Percentiles rank a stretch among this genome's conserved stretches.
Conservation (phyloP, 2,797 vertebrate genomes). For the Hipposideros larvatus region DNA sequence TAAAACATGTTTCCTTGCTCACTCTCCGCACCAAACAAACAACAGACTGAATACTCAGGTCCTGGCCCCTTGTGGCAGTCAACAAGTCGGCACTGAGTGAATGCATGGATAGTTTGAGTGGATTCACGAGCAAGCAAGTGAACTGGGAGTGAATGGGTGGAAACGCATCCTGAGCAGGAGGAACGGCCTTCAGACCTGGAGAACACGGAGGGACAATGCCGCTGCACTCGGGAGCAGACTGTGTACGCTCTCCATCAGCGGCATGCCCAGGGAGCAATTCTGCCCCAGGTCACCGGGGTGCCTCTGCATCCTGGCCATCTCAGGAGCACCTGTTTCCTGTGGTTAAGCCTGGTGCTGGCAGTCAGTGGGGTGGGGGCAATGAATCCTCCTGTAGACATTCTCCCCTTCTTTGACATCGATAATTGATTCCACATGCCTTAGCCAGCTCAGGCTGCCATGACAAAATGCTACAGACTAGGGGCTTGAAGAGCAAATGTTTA, state of each 20-base stretch:
- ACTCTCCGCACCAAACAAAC: background rate
- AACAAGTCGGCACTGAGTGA: accelerated
- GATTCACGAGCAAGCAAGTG: accelerated
- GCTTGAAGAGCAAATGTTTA: background rate
- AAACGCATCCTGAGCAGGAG: background rate
- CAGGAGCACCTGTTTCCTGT: background rate
- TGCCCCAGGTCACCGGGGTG: background rate
- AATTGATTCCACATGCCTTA: background rate
- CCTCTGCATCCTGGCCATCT: background rate
- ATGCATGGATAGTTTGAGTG: accelerated
- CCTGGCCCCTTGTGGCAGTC: no score
- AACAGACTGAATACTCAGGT: accelerated
- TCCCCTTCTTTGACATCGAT: background rate
- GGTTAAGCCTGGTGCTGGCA: background rate
- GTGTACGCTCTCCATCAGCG: background rate
- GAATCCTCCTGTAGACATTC: background rate
- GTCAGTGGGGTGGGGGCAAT: no score
- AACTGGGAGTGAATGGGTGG: background rate
- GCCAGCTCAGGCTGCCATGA: background rate
- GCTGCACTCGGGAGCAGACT: no score
- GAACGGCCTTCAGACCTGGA: background rate
- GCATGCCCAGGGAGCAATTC: background rate
- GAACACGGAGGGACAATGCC: accelerated
- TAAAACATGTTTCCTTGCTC: background rate
- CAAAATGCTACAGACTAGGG: background rate